Evolutionary conservation across 1,140 invertebrate species (phyloP).

Genomic region (Mamestra configurata): DNA sequence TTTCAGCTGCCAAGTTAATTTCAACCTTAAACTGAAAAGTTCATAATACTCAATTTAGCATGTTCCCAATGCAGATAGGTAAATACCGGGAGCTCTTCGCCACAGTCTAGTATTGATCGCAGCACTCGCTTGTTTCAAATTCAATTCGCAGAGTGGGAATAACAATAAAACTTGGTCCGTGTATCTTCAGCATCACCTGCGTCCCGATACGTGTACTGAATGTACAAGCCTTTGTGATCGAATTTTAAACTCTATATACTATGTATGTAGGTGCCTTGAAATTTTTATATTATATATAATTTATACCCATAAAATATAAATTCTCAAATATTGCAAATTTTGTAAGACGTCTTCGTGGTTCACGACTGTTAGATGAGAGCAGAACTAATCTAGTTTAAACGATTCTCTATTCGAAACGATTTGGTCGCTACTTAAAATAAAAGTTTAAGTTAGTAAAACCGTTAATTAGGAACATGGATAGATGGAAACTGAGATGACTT

Average conservation of each 20-base stretch:
- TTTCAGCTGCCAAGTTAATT: too few relatives aligned
- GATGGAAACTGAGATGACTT: too few relatives aligned
- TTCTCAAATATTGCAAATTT: neutral
- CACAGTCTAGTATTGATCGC: slow-evolving; percentile 75
- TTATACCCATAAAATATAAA: neutral
- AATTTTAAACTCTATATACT: slow-evolving; percentile 50
- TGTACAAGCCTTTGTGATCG: slow-evolving; percentile 54
- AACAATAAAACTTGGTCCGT: slow-evolving; percentile 83
- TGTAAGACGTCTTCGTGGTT: neutral
- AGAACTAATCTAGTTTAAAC: too few relatives aligned
- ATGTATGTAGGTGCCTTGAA: neutral
- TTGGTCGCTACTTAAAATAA: too few relatives aligned
- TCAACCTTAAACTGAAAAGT: too few relatives aligned
- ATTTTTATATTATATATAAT: neutral
- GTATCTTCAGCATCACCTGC: slow-evolving; percentile 82
- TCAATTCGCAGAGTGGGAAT: slow-evolving; percentile 86
- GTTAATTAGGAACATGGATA: too few relatives aligned
- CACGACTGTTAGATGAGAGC: too few relatives aligned
- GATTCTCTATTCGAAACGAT: too few relatives aligned
- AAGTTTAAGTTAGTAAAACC: too few relatives aligned
- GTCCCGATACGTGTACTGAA: slow-evolving; percentile 74
- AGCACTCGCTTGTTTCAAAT: slow-evolving; percentile 81
- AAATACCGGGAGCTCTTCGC: neutral
- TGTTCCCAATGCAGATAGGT: neutral
- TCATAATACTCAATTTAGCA: too few relatives aligned